Base-by-base conservation (phyloP, 2,113 vertebrate species). In the Tragelaphus strepsiceros region DNA sequence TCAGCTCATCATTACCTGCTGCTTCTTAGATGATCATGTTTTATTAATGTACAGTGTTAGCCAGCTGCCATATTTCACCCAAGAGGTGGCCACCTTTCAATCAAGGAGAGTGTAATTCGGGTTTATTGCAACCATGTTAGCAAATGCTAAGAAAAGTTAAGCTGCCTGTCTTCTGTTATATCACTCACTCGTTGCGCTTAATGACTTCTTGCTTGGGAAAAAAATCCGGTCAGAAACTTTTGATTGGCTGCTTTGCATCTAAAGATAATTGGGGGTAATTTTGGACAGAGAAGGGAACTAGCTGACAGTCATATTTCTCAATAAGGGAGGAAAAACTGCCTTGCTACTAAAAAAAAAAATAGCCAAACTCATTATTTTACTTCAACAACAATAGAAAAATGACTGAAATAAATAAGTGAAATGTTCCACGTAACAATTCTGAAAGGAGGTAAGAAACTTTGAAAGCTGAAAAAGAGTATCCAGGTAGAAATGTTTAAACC, bases 21-120 rank as follows among this genome's bases (percentile, higher is more conserved):
- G 46, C 28, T 87, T 95, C 77, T 88, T 77, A 94, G 49, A 94
- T 8, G 59, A 90, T 95, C 62, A 89, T 97, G 92, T 97, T 98
- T 97, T 97, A 97, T 94, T 97, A 94, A 95, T 88, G 46, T 85
- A 10, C 28, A 13, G 28, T 54, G 49, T 97, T 96, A 96, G 96
- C 62, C 62, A 97, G 67, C 91, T 96, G 94, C 64, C 82, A 89
- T 77, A 61, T 96, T 96, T 95, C 71, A 97, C 91, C 91, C 74
- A 88, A 90, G 87, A 96, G 56, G 56, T 90, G 93, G 24, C 24
- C 35, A 91, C 32, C 80, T 96, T 96, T 96, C 91, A 86, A 71
- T 96, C 92, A 96, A 89, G 30, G 58, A 94, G 56, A 84, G 59
- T 78, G 32, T 77, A 89, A 97, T 83, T 96, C 8, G 0, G 5